These are phyloP conservation scores for Malacoctenus gilli DNA, from an alignment of 2,797 vertebrate genomes.

Conservation along the genomic window DNA sequence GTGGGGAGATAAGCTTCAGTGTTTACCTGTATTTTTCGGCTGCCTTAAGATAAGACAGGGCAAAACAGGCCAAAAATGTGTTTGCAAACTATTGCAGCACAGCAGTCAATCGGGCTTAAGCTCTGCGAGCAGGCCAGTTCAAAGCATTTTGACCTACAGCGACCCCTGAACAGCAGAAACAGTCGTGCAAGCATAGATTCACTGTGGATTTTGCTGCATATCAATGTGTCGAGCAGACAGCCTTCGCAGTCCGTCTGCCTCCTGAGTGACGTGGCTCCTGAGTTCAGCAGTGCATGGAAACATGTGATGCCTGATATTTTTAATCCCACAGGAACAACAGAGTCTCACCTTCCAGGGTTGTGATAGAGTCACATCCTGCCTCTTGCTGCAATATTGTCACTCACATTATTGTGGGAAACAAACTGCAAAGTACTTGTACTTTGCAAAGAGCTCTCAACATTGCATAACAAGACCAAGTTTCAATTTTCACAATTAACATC, in stretches of 20 bases:
- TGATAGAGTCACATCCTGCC: not conserved
- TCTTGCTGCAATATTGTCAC: not conserved
- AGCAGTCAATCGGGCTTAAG: constrained; percentile 18
- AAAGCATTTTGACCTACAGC: not conserved
- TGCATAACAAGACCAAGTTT: no score
- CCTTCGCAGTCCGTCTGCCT: constrained; percentile 32
- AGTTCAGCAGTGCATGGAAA: constrained; percentile 35
- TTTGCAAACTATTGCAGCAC: constrained; percentile 16
- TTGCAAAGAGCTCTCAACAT: no score
- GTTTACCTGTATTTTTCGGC: constrained; percentile 32
- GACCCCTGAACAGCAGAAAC: not conserved
- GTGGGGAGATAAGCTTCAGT: constrained; percentile 28
- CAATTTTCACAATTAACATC: no score
- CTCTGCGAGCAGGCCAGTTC: not conserved
- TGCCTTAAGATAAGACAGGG: constrained; percentile 27
- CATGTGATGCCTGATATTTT: constrained; percentile 37
- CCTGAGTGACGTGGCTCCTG: constrained; percentile 12
- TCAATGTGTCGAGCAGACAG: constrained; percentile 17
- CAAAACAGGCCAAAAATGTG: constrained; percentile 34
- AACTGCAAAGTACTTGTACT: no score
- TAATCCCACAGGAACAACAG: constrained; percentile 10
- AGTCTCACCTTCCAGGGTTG: not conserved
- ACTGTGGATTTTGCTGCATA: constrained; percentile 38
- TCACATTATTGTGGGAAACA: not conserved
- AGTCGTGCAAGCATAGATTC: not conserved